Conservation (phyloP, 2,113 vertebrate genomes). For the Cebidichthys violaceus region DNA sequence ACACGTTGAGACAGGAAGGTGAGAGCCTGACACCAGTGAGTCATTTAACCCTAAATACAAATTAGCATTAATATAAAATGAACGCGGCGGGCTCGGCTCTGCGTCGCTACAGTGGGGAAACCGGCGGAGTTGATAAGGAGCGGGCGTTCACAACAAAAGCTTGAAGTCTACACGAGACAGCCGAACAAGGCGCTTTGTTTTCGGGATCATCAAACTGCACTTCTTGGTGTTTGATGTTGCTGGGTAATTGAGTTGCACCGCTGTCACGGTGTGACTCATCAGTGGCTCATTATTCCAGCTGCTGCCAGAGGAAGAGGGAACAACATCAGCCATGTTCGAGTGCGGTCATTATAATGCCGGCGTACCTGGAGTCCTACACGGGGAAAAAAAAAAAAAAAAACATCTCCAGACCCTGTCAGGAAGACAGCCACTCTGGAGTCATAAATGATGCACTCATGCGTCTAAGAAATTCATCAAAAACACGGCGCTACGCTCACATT, state of each 20-base stretch:
- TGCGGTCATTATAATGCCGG: slow-evolving; percentile 58
- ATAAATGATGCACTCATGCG: slow-evolving; percentile 50
- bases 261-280: slow-evolving; percentile 65
- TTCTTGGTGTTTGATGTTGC: slow-evolving; percentile 57
- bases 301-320: slow-evolving; percentile 41
- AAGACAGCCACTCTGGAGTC: slow-evolving; percentile 25
- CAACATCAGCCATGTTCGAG: slow-evolving; percentile 33
- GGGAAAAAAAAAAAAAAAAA: no score
- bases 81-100: not conserved
- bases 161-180: slow-evolving; percentile 13
- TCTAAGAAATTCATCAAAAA: slow-evolving; percentile 59
- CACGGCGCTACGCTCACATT: slow-evolving; percentile 1
- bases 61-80: slow-evolving; percentile 46
- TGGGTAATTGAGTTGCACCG: slow-evolving; percentile 73
- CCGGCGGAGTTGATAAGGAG: slow-evolving; percentile 40
- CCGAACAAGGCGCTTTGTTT: slow-evolving; percentile 33
- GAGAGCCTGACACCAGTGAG: slow-evolving; percentile 18
- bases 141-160: slow-evolving; percentile 41
- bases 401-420: slow-evolving; percentile 29
- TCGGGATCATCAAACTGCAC: slow-evolving; percentile 50
- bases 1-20: slow-evolving; percentile 2
- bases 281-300: slow-evolving; percentile 67
- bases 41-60: slow-evolving; percentile 44
- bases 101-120: not conserved
- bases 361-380: slow-evolving; percentile 21